These are phyloP conservation scores for Podargus strigoides DNA, from an alignment of 2,797 vertebrate genomes.

Conservation along the genomic window DNA sequence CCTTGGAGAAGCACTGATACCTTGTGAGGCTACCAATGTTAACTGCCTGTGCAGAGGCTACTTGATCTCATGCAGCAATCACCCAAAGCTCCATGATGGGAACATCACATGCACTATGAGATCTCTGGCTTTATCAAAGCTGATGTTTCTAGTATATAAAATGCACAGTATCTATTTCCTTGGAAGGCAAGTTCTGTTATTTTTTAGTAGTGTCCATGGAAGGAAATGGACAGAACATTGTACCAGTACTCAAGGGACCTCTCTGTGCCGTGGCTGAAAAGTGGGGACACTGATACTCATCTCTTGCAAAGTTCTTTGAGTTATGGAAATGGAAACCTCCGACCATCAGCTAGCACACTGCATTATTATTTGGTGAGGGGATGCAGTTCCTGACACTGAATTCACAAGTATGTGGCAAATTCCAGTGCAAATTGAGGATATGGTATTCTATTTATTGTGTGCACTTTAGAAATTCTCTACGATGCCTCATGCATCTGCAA, in stretches of 20 bases:
- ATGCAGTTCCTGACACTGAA: neutral
- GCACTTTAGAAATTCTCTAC: neutral
- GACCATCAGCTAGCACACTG: neutral
- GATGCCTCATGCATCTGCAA: neutral
- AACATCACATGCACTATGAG: fast-evolving
- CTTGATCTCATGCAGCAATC: neutral
- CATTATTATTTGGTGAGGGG: neutral
- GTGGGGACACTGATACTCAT: neutral
- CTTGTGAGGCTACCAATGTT: neutral
- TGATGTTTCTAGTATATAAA: fast-evolving
- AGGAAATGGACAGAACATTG: neutral
- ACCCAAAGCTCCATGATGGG: neutral
- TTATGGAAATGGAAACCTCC: neutral
- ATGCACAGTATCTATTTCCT: neutral
- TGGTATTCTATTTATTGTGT: neutral
- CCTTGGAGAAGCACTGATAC: neutral
- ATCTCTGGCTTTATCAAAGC: neutral
- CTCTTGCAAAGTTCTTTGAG: neutral
- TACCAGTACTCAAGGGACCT: neutral
- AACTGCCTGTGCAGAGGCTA: neutral
- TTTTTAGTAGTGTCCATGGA: neutral
- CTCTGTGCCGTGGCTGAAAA: neutral
- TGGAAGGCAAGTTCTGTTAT: neutral
- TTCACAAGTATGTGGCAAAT: neutral
- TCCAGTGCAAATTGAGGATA: neutral